phyloP scores from a whole-genome alignment of 2,888 invertebrate genomes.

The Strigamia maritima region DNA sequence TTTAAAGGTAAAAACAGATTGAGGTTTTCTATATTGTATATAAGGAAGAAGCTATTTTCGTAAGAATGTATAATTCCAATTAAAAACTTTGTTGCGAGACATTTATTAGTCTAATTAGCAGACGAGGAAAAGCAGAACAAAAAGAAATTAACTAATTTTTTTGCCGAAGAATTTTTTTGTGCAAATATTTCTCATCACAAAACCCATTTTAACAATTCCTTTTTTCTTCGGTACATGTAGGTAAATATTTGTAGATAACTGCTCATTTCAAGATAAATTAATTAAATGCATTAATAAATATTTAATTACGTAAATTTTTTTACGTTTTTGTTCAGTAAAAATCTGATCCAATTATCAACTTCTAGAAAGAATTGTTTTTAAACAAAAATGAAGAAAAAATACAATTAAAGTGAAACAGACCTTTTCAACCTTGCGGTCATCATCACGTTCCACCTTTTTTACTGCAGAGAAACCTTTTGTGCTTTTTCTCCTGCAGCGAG shows the following conservation, averaged over 20 bases:
- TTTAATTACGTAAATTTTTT: no score
- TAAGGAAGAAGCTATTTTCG: background rate
- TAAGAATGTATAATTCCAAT: background rate
- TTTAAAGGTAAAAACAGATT: constrained; percentile 13
- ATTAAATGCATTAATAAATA: no score
- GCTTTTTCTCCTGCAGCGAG: no score
- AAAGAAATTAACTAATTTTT: background rate
- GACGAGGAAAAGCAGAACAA: constrained; percentile 12
- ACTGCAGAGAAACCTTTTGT: no score
- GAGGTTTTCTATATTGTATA: background rate
- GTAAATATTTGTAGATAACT: background rate
- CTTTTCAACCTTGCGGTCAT: no score
- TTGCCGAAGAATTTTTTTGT: background rate
- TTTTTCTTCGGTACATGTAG: background rate
- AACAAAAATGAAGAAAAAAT: no score
- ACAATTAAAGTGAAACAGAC: no score
- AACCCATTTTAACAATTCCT: background rate
- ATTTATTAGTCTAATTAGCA: constrained; percentile 21
- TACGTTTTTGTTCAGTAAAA: no score
- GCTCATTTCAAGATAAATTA: no score
- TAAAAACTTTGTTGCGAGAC: constrained; percentile 27
- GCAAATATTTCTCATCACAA: background rate
- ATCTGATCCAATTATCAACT: no score
- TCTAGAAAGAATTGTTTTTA: no score
- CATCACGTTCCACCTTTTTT: no score